Base-by-base conservation (phyloP, 2,888 invertebrate genomes). In the Molanna angustata region DNA sequence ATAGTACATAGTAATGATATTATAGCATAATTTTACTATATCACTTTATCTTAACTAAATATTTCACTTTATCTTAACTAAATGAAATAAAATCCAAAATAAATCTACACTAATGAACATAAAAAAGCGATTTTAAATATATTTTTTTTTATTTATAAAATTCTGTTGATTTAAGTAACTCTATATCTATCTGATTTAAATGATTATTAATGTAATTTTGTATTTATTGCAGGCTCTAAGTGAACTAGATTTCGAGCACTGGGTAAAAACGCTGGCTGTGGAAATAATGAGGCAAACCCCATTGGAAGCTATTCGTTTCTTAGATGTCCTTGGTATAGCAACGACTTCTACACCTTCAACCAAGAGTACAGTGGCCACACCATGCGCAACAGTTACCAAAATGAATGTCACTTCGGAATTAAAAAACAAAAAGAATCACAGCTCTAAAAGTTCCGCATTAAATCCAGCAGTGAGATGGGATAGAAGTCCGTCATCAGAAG, bases 221-320 rank as follows among this genome's bases (percentile, higher is more conserved):
- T n/a, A n/a, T n/a, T 41, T 69, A 69, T 83, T 80, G 49, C 78
- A 87, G 87, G 82, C 84, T 65, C 80, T 82, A 69, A 83, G 79
- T 65, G 83, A 84, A 67, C 78, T 80, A 62, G 80, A 83, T 63
- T 87, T 86, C 69, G 81, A 85, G 69, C 79, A 83, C 52, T 88
- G 87, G 87, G 85, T 86, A 64, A 83, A 84, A 64, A 83, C 85
- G 49, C 79, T 88, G 57, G 87, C 86, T 47, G 82, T 86, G 58
- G 86, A 88, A 67, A 78, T 88, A 59, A 83, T 88, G 60, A 80
- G 86, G 2, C 87, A 88, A 67, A 88, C 87, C 21, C 87, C 87
- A 16, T 70, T 87, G 59, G 84, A 85, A 43, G 82, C 84, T 59
- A 79, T 87, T 53, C 83, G 86, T 65, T 86, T 86, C 66, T 69